Base-by-base conservation (phyloP, 2,888 invertebrate species). In the Opisthograptis luteolata region DNA sequence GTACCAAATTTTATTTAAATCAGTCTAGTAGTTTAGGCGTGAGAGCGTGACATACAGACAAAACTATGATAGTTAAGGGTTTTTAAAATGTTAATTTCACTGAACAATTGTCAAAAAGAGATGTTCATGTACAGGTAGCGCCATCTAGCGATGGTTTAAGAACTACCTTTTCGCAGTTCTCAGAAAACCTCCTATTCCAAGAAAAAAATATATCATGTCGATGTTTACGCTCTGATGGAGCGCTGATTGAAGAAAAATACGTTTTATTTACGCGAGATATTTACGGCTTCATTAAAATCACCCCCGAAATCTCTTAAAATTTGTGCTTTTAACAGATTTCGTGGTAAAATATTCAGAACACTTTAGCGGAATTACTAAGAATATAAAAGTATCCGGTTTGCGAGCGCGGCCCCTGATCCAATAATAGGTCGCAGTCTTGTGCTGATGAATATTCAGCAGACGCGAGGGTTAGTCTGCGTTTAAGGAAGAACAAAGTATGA, bases 401-500 rank as follows among this genome's bases (percentile, higher is more conserved):
- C 27, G 35, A 22, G 30, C 62, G 63, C 50, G 55, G 59, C 7
- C 28, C 40, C 43, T 67, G 64, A 69, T 66, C 67, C 70, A 68
- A 70, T 73, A 72, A 72, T 67, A 65, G 70, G 62, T 66, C 58
- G 58, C 56, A 57, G 36, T 40, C 40, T 51, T 54, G 55, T 55
- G 50, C 43, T 53, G 57, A 72, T 72, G 73, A 72, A 72, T 72
- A 72, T 72, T 72, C 70, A 70, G 55, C 44, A 45, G 12, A 30
- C 7, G 24, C 36, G n/a, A 1, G 1, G 14, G 15, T 7, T n/a
- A n/a, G 13, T 24, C 35, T 24, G 6, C 14, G n/a, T 25, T 25
- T 36, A 17, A 15, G 3, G 6, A 9, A 9, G 36, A 25, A 9
- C 24, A 25, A 25, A 36, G 15, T 14, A 32, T n/a, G 22, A 25